A percentile compares a stretch with the other conserved stretches of the same genome.
These are phyloP conservation scores for Carettochelys insculpta DNA, from an alignment of 2,113 vertebrate species.

Conservation along the genomic window DNA sequence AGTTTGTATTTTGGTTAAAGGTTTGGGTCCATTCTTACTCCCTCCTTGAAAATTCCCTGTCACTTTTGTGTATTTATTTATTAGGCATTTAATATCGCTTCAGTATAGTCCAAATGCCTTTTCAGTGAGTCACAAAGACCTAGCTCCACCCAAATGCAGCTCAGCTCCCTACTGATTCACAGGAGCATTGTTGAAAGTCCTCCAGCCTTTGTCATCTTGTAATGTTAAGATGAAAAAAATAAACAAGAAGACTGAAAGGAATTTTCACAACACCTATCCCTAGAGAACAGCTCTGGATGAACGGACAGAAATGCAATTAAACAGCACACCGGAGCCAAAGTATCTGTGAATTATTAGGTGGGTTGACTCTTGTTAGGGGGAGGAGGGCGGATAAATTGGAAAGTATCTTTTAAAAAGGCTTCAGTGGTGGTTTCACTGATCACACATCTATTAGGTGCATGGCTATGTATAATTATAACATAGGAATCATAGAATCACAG, in stretches of 20 bases:
- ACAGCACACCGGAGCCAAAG: not conserved
- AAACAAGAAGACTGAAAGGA: not conserved
- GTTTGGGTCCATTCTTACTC: not conserved
- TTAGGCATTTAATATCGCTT: not conserved
- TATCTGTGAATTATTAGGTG: not conserved
- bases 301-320: not conserved
- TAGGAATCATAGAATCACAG: too few relatives aligned
- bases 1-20: not conserved
- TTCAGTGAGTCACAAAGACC: slow-evolving; percentile 34
- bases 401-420: not conserved
- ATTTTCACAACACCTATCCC: not conserved
- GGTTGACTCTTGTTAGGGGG: not conserved
- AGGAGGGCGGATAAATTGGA: not conserved
- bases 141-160: slow-evolving; percentile 18
- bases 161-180: slow-evolving; percentile 26
- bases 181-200: slow-evolving; percentile 1
- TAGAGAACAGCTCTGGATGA: not conserved
- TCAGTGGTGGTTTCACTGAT: not conserved
- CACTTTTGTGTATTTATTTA: not conserved
- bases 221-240: not conserved
- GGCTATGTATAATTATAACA: not conserved
- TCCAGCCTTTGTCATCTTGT: slow-evolving; percentile 14
- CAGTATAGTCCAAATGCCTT: not conserved
- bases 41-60: not conserved
- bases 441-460: not conserved